These are phyloP conservation scores for Glossosoma conforme DNA, from an alignment of 1,140 invertebrate species.

Conservation along the genomic window DNA sequence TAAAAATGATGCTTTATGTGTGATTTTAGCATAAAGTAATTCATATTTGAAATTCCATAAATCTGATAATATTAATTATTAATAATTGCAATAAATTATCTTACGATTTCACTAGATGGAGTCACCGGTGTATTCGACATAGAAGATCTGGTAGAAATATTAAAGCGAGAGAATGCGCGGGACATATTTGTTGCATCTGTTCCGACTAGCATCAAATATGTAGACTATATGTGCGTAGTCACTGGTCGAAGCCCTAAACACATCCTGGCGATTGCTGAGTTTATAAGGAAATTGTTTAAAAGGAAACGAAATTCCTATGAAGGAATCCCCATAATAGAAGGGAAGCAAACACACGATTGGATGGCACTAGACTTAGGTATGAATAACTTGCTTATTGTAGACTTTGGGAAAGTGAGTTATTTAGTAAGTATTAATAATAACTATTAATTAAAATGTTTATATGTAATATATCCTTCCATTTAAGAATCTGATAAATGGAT, in stretches of 20 bases:
- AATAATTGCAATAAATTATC: conserved; percentile 9
- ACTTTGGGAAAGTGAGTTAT: background rate
- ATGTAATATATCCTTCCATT: no score
- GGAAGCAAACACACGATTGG: conserved; percentile 73
- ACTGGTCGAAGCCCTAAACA: conserved; percentile 70
- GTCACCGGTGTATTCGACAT: conserved; percentile 78
- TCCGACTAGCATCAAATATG: conserved; percentile 70
- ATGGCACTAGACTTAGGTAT: conserved; percentile 85
- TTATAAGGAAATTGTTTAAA: conserved; percentile 76
- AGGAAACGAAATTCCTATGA: conserved; percentile 63
- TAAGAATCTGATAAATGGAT: no score
- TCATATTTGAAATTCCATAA: no score
- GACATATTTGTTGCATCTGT: conserved; percentile 79
- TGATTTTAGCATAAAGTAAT: no score
- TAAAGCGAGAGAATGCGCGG: conserved; percentile 70
- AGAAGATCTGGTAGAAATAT: conserved; percentile 73
- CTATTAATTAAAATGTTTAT: background rate
- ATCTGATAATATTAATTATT: conserved; percentile 8
- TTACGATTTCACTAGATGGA: no score
- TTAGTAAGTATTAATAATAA: background rate
- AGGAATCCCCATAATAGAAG: conserved; percentile 70
- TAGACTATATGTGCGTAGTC: conserved; percentile 76
- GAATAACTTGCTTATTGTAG: conserved; percentile 18
- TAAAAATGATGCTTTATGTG: no score
- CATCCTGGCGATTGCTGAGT: conserved; percentile 67